Conservation (phyloP, 2,113 vertebrate species). For the Spermophilus dauricus region DNA sequence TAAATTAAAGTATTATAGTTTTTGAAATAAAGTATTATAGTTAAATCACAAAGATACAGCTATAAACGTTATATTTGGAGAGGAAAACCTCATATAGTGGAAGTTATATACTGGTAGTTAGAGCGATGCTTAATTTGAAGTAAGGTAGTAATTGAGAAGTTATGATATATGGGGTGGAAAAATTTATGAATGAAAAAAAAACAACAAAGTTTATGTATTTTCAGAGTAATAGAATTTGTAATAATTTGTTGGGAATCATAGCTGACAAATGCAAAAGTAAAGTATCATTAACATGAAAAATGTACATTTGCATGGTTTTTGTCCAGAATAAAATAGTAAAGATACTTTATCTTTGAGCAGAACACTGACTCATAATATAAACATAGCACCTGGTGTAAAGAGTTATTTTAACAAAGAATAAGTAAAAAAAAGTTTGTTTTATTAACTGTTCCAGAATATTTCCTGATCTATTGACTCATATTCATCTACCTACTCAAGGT, state of each 20-base stretch:
- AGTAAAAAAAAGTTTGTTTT: background rate
- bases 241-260: background rate
- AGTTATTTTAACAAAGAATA: background rate
- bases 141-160: background rate
- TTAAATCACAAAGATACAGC: background rate
- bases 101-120: constrained; percentile 26
- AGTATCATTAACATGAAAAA: background rate
- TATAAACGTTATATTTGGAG: background rate
- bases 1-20: background rate
- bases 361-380: background rate
- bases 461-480: background rate
- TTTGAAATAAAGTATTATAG: background rate
- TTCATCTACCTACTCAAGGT: background rate
- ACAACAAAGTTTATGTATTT: background rate
- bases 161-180: background rate
- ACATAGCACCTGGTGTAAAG: background rate
- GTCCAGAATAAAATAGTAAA: background rate
- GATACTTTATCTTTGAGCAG: background rate
- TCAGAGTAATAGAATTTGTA: background rate
- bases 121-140: background rate
- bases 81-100: background rate
- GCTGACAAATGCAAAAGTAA: background rate
- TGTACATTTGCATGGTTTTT: background rate
- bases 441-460: background rate
- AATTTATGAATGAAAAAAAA: background rate